Base-by-base conservation (phyloP, 2,113 vertebrate genomes). In the Rutilus rutilus region DNA sequence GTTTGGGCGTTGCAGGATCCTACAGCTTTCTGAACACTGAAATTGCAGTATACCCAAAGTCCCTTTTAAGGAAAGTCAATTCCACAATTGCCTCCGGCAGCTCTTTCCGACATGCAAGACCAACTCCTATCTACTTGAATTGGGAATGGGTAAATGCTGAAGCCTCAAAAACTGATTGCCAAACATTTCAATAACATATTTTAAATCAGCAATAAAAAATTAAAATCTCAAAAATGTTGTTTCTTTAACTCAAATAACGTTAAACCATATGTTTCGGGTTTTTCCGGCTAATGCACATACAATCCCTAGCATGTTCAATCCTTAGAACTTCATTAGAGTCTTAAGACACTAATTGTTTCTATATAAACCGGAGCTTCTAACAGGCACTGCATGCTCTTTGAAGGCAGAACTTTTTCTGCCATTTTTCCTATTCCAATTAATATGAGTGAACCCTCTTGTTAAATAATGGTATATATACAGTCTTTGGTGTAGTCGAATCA, bases 1-100 rank as follows among this genome's bases (percentile, higher is more conserved):
- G 85, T 89, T 89, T 81, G 86, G 77, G 75, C 0, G 9, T 84
- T 73, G 88, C 80, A 77, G 54, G 84, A 84, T 89, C 59, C 85
- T 77, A 78, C 82, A 82, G 67, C 73, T 78, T 85, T 60, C 89
- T 91, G 89, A 87, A 90, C 47, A 12, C 87, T 90, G 83, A 91
- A 87, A 79, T 88, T 62, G 83, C 83, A 86, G 27, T 30, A 77
- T 77, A 33, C 9, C 67, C 21, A 42, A 74, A 74, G 12, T 47
- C 6, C 6, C 23, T 74, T 77, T 77, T 25, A 54, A 30, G 14
- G 17, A 54, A 77, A 42, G 36, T 42, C 36, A 39, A 9, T 73
- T 42, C 14, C n/a, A n/a, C n/a, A n/a, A n/a, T n/a, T 36, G 27
- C 27, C 65, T 69, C 65, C 6, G 6, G 14, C 27, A 19, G 17